Percentiles rank a stretch among this genome's conserved stretches.
phyloP scores from a whole-genome alignment of 2,797 vertebrate species.

The Poliocrania exsul region DNA sequence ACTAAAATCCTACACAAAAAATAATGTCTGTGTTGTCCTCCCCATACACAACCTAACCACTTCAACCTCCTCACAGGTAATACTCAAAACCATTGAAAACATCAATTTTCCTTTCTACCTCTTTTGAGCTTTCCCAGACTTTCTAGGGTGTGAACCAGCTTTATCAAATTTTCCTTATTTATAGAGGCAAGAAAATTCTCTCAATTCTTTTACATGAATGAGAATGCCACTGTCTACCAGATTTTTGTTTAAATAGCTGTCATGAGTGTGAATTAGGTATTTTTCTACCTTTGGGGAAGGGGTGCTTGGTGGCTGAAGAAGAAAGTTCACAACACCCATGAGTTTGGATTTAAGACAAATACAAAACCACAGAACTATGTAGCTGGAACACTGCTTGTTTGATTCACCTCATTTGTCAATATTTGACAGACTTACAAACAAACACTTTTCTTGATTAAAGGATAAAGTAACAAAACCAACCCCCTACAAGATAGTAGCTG shows the following conservation, averaged over 20 bases:
- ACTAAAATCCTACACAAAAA: background rate
- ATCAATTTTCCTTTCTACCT: background rate
- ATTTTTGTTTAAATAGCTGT: background rate
- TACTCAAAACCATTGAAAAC: background rate
- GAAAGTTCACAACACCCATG: background rate
- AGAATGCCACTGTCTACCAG: background rate
- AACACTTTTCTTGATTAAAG: background rate
- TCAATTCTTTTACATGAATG: background rate
- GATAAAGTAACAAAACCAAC: background rate
- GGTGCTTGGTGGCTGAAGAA: background rate
- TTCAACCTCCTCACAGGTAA: background rate
- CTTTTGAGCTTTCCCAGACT: background rate
- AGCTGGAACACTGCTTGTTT: background rate
- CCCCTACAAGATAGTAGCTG: background rate
- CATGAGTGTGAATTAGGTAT: background rate
- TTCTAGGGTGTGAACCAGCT: background rate
- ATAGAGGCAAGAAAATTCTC: background rate
- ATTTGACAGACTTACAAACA: background rate
- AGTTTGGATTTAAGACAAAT: background rate
- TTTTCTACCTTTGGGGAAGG: background rate
- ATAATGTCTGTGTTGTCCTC: background rate
- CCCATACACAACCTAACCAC: background rate
- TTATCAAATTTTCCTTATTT: background rate
- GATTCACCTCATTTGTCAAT: background rate
- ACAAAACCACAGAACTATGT: background rate